Percentiles rank a stretch among this genome's conserved stretches.
These are phyloP conservation scores for Maccullochella peelii DNA, from an alignment of 2,113 vertebrate species.

Conservation along the genomic window DNA sequence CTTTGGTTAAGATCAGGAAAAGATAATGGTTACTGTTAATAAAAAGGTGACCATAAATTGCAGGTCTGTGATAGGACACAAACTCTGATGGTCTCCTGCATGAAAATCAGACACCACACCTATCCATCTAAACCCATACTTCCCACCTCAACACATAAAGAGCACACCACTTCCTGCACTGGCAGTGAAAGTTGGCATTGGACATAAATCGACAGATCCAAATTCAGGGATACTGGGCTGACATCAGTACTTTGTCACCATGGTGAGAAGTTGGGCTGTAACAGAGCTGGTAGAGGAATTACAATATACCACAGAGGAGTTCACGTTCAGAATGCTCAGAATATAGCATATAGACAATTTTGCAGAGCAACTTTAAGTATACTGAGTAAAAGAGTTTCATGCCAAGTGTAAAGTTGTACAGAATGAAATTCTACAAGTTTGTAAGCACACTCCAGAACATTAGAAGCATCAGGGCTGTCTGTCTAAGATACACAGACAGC, in stretches of 20 bases:
- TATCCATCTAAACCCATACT: not conserved
- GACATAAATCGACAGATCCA: not conserved
- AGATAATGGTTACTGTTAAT: not conserved
- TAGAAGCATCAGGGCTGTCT: conserved; percentile 3
- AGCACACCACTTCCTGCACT: not conserved
- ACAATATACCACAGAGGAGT: conserved; percentile 13
- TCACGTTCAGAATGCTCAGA: not conserved
- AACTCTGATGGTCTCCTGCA: not conserved
- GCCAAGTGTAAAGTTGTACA: not conserved
- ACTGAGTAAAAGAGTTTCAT: not conserved
- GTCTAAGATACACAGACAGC: conserved; percentile 24
- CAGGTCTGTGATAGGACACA: not conserved
- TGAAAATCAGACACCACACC: not conserved
- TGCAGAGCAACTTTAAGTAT: not conserved
- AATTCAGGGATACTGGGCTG: not conserved
- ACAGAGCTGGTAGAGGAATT: not conserved
- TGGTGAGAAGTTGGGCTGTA: not conserved
- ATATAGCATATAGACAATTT: not conserved
- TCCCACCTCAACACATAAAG: not conserved
- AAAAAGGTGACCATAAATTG: not conserved
- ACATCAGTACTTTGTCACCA: not conserved
- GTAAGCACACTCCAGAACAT: not conserved
- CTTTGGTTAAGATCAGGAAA: not conserved
- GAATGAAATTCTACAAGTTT: not conserved
- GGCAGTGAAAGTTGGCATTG: no score